Conservation (phyloP, 2,888 invertebrate species). For the Pelosia muscerda region DNA sequence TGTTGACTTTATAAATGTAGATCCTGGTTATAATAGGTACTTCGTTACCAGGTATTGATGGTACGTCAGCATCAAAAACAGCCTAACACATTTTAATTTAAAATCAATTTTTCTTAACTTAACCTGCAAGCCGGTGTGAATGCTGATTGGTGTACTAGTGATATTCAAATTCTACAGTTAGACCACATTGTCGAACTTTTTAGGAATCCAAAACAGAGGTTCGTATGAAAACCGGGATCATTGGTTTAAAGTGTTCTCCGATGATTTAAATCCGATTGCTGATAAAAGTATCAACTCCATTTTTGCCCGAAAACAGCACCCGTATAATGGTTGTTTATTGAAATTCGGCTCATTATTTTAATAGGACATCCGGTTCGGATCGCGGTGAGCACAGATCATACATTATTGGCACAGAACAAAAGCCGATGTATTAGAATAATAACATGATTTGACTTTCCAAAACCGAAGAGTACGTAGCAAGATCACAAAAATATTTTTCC, state of each 20-base stretch:
- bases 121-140: too few species aligned
- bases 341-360: conserved; percentile 82
- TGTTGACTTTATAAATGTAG: too few species aligned
- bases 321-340: conserved; percentile 79
- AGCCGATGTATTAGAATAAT: conserved; percentile 74
- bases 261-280: not conserved
- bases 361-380: conserved; percentile 81
- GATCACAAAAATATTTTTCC: not conserved
- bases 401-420: conserved; percentile 60
- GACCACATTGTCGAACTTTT: not conserved
- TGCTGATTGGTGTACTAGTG: too few species aligned
- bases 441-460: conserved; percentile 58
- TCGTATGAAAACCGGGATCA: too few species aligned
- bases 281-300: conserved; percentile 62
- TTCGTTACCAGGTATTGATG: too few species aligned
- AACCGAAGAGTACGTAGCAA: conserved; percentile 13
- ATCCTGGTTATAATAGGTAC: too few species aligned
- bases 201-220: too few species aligned
- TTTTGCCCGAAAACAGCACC: conserved; percentile 60
- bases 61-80: not conserved
- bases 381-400: conserved; percentile 58
- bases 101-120: too few species aligned
- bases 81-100: not conserved
- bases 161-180: too few species aligned
- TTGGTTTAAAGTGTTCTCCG: too few species aligned